Conservation (phyloP, 2,888 invertebrate genomes). For the Harpalus rufipes region DNA sequence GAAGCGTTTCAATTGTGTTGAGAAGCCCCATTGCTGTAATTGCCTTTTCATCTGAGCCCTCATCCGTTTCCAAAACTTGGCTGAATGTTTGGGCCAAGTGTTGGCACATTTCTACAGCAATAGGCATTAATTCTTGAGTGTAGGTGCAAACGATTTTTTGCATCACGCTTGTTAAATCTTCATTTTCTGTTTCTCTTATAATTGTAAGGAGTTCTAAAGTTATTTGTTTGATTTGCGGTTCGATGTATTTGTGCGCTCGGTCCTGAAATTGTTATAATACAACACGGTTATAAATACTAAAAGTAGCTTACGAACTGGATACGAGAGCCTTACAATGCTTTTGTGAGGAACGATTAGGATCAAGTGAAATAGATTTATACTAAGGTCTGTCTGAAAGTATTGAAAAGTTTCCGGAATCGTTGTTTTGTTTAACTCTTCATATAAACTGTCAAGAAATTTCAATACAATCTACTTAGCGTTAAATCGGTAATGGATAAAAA, state of each 20-base stretch:
- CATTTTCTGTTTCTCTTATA: constrained; percentile 97
- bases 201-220: constrained; percentile 92
- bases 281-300: background rate
- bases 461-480: no score
- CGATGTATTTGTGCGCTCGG: constrained; percentile 86
- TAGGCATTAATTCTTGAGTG: constrained; percentile 91
- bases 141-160: constrained; percentile 96
- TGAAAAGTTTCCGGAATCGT: no score
- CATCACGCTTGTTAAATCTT: constrained; percentile 96
- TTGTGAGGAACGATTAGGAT: no score
- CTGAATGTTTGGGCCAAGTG: constrained; percentile 93
- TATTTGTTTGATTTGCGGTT: constrained; percentile 88
- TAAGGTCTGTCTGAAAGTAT: no score
- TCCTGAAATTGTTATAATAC: constrained; percentile 69
- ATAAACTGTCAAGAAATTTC: no score
- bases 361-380: no score
- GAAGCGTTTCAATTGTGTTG: constrained; percentile 96
- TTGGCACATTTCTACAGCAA: constrained; percentile 96
- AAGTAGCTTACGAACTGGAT: no score
- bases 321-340: no score
- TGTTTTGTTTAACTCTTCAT: no score
- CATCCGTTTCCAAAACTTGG: constrained; percentile 86
- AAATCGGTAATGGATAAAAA: no score
- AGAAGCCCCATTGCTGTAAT: constrained; percentile 98
- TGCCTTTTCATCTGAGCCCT: constrained; percentile 96